Conservation (phyloP, 2,888 invertebrate genomes). For the Tetranychus truncatus region DNA sequence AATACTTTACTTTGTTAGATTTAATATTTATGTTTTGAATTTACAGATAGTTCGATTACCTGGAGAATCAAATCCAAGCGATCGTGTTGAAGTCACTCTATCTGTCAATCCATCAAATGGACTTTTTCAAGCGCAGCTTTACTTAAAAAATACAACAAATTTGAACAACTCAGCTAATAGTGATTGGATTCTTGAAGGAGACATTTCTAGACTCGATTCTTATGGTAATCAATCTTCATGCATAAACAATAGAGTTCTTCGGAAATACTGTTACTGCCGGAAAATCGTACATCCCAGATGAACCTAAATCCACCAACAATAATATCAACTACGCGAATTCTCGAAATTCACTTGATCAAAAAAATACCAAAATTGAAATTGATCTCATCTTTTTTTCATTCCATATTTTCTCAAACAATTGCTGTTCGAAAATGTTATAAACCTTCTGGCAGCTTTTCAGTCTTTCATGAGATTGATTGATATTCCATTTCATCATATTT, state of each 20-base stretch:
- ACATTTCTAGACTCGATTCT: background rate
- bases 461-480: too few species aligned
- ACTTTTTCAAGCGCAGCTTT: background rate
- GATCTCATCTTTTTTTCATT: too few species aligned
- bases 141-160: background rate
- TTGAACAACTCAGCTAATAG: background rate
- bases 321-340: too few species aligned
- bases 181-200: background rate
- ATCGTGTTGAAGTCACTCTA: background rate
- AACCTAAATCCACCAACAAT: too few species aligned
- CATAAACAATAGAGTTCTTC: background rate
- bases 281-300: too few species aligned
- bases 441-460: too few species aligned
- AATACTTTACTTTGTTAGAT: background rate
- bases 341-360: too few species aligned
- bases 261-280: background rate
- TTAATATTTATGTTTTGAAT: background rate
- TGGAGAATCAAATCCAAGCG: background rate
- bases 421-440: too few species aligned
- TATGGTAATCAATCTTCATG: conserved; percentile 4
- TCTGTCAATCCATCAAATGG: background rate
- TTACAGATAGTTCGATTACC: background rate
- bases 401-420: too few species aligned
- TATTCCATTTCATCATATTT: too few species aligned
- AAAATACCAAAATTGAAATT: too few species aligned